Percentiles rank a stretch among this genome's conserved stretches.
These are phyloP conservation scores for Volucella inanis DNA, from an alignment of 2,888 invertebrate species.

Conservation along the genomic window DNA sequence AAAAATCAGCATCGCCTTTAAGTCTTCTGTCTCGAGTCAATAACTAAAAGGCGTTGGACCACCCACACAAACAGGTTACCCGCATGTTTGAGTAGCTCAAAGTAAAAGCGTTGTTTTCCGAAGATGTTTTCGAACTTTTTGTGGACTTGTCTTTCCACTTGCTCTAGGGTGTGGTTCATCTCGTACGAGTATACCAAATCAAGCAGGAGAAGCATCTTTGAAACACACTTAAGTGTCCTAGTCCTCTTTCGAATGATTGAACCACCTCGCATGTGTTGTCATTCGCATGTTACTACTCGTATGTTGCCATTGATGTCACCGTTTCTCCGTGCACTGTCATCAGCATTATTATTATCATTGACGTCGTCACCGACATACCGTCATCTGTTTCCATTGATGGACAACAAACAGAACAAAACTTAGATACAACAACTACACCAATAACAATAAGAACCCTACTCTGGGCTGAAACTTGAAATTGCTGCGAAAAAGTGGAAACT, in stretches of 20 bases:
- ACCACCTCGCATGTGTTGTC: slow-evolving; percentile 53
- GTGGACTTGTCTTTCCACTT: no score
- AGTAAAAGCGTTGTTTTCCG: no score
- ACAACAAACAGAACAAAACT: slow-evolving; percentile 41
- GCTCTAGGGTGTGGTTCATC: slow-evolving; percentile 23
- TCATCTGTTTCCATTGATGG: slow-evolving; percentile 53
- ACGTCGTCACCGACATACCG: slow-evolving; percentile 48
- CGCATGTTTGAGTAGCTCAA: no score
- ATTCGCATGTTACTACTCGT: neutral
- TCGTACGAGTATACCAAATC: neutral
- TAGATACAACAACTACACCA: neutral
- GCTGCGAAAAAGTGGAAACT: neutral
- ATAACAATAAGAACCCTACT: slow-evolving; percentile 13
- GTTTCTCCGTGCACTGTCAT: slow-evolving; percentile 57
- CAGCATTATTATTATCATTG: slow-evolving; percentile 38
- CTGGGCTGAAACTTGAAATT: slow-evolving; percentile 30
- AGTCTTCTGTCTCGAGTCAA: no score
- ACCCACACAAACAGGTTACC: no score
- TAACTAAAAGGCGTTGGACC: no score
- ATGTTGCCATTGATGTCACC: slow-evolving; percentile 56
- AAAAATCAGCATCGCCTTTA: no score
- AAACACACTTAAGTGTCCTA: neutral
- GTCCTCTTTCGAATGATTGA: slow-evolving; percentile 3
- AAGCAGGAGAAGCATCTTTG: slow-evolving; percentile 1
- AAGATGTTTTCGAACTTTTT: no score